Conservation (phyloP, 2,113 vertebrate genomes). For the Mola mola region DNA sequence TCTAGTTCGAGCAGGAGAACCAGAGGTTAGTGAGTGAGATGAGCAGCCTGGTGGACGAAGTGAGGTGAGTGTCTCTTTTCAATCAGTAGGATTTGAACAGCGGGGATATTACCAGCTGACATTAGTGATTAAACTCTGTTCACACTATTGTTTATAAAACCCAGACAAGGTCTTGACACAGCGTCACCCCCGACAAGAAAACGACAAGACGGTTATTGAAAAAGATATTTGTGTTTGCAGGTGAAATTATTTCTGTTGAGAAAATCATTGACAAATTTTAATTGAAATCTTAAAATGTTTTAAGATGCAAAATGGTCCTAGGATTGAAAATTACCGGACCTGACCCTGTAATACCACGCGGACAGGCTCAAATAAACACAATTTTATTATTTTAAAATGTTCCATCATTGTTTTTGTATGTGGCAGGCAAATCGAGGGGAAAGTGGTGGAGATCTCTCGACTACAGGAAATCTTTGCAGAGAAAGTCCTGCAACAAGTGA, state of each 20-base stretch:
- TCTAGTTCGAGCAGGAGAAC: slow-evolving; percentile 98
- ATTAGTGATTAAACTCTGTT: not conserved
- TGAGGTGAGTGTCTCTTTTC: slow-evolving; percentile 82
- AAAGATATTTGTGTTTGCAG: slow-evolving; percentile 20
- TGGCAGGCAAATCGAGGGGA: slow-evolving; percentile 95
- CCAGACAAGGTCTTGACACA: not conserved
- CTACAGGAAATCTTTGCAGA: slow-evolving; percentile 98
- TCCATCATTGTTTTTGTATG: slow-evolving; percentile 37
- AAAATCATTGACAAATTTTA: too few species aligned
- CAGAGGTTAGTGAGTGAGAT: slow-evolving; percentile 94
- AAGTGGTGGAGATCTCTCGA: slow-evolving; percentile 97
- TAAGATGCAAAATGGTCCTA: too few species aligned
- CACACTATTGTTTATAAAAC: not conserved
- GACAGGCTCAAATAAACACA: too few species aligned
- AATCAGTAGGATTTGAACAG: not conserved
- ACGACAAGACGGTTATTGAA: too few species aligned
- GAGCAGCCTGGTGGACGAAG: slow-evolving; percentile 96
- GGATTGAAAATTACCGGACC: too few species aligned
- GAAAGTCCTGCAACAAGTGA: slow-evolving; percentile 95
- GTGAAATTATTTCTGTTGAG: slow-evolving; percentile 20
- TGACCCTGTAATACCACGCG: too few species aligned
- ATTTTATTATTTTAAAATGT: not conserved
- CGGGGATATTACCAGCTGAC: not conserved
- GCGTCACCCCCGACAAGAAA: too few species aligned
- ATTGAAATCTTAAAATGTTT: too few species aligned